Evolutionary conservation across 2,797 vertebrate genomes (phyloP), one percentile per base, ranked within the genome.

Genomic region (Meda fulgida): DNA sequence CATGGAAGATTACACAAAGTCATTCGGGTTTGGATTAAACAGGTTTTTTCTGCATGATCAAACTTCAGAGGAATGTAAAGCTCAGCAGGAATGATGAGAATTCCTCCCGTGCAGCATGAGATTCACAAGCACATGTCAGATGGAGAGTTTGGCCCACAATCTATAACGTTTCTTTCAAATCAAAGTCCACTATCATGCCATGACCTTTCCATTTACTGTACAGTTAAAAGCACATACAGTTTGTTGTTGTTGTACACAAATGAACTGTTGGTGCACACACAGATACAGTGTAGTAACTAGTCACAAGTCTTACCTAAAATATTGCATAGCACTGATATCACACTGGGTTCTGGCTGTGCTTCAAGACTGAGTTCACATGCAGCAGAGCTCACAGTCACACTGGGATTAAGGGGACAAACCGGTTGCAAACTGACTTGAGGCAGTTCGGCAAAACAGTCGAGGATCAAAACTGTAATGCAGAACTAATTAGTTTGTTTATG

Each of bases 231-330:
- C 34, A 77, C 43, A 65, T 21, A 29, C 5, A 26, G 34, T 69
- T 10, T 65, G 0, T 29, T 23, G 51, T 60, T 63, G 26, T 38
- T 26, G 40, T 36, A 21, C 14, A 36, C 2, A 3, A 51, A 51
- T 67, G 29, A 78, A 26, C 36, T 18, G 48, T 43, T 77, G 63
- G 46, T 60, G 1, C 23, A 21, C 76, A 48, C 6, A 13, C 40
- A 51, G 19, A 23, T 60, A 23, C 58, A 36, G 36, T 81, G 21
- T 46, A 60, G 48, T 70, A 19, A 21, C 67, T 29, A 53, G 26
- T 78, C 43, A 69, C 31, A 48, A 29, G 77, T 73, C 38, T 10
- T 66, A 83, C 81, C 72, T 87, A 66, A 81, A 78, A 80, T 51
- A 43, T n/a, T 7, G 34, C 80, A 69, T 88, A 60, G 16, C 36